Base-by-base conservation (phyloP, 2,113 vertebrate species). In the Gasterosteus nipponicus region DNA sequence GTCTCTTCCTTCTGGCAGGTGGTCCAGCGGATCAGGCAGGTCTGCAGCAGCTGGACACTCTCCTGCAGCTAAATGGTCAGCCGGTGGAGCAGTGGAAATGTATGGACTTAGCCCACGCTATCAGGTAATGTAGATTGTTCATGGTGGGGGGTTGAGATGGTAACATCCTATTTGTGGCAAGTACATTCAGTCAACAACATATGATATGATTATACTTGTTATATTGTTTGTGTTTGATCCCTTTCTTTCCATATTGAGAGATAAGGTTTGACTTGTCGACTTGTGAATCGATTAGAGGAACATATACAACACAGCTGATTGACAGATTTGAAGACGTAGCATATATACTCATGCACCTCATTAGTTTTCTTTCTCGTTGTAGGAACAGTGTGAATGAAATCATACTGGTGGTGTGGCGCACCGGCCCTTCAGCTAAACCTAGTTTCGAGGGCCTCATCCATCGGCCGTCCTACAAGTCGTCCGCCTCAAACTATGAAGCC, bases 41-140 rank as follows among this genome's bases (percentile, higher is more conserved):
- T 29, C 92, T 99, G 70, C 96, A 96, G 90, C 96, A 97, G 41
- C 90, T 96, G 1, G 97, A 99, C 91, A 97, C 96, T 0, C 92
- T 99, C 69, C 91, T 99, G 77, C 96, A 96, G 91, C 92, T 99
- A 65, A 98, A 99, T 0, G 96, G 96, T 90, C 95, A 96, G 81
- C 94, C 95, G 0, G 97, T 99, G 90, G 96, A 98, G 73, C 96
- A 96, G 80, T 99, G 97, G 97, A 98, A 99, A 83, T 99, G 97
- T 19, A 95, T 97, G 73, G 96, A 99, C 81, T 92, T 99, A 84
- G 97, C 97, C 0, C 96, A 98, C 0, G 96, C 97, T 80, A 98
- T 98, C 88, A 94, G 97, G 97, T 98, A 90, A 49, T 19, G 19
- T 26, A 31, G 5, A 51, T 29, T 0, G 9, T 70, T 63, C 2